Evolutionary conservation across 2,888 invertebrate species (phyloP).

Genomic region (Elmis aenea): DNA sequence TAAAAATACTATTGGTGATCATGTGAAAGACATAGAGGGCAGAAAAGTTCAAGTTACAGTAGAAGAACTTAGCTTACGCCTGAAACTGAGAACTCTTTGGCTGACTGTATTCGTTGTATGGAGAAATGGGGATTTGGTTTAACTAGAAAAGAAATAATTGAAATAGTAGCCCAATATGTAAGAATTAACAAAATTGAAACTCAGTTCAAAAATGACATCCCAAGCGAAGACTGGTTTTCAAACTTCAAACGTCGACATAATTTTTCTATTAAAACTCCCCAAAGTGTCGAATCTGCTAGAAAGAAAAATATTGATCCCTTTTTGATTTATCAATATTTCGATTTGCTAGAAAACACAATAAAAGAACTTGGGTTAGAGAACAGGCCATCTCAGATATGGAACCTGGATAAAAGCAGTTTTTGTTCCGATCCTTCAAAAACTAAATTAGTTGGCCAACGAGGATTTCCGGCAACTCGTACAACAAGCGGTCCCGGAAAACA

Average conservation of each 20-base stretch:
- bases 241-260: conserved; percentile 23
- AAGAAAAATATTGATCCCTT: conserved; percentile 25
- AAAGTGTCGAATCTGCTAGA: conserved; percentile 25
- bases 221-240: conserved; percentile 28
- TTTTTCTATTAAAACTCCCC: conserved; percentile 25
- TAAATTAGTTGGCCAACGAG: conserved; percentile 20
- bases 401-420: conserved; percentile 21
- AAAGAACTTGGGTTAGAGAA: conserved; percentile 23
- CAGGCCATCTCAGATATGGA: conserved; percentile 27
- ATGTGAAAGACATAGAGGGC: conserved; percentile 14
- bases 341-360: conserved; percentile 13
- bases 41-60: conserved; percentile 12
- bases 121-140: conserved; percentile 37
- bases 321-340: conserved; percentile 22
- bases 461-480: conserved; percentile 16
- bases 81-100: conserved; percentile 24
- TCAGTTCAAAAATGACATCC: conserved; percentile 26
- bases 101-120: conserved; percentile 28
- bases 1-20: conserved; percentile 12
- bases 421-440: conserved; percentile 17
- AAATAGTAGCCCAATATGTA: conserved; percentile 30
- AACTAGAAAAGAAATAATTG: conserved; percentile 31
- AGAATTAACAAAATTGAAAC: conserved; percentile 24
- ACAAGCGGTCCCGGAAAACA: conserved; percentile 32
- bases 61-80: conserved; percentile 11